Evolutionary conservation across 2,113 vertebrate species (phyloP), one percentile per base, ranked within the genome.

Genomic region (Cynopterus brachyotis): DNA sequence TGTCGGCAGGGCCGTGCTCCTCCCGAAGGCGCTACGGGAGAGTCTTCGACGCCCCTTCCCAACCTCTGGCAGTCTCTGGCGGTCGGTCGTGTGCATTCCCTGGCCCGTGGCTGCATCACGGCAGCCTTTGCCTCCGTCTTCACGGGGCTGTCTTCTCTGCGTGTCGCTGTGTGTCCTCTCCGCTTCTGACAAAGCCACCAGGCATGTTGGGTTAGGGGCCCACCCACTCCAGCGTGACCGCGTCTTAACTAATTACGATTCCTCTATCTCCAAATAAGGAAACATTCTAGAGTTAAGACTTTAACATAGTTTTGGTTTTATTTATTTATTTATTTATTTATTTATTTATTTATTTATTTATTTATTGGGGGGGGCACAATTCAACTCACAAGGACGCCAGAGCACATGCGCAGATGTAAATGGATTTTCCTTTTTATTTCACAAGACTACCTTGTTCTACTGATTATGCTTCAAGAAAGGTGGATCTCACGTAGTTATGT

Each of bases 71-170:
- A 50, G 64, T 15, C 26, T 57, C 50, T 35, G 37, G 28, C 26
- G 0, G 3, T 32, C 26, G 0, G 3, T 32, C n/a, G 20, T 26
- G 24, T 45, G n/a, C 12, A 8, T 37, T 28, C 83, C 62, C 35
- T 30, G 64, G 53, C 62, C 72, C 45, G 24, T 0, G 20, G 62
- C 35, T 9, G 0, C 28, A 35, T 70, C 53, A 1, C 67, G 42
- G 32, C n/a, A 0, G 0, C 32, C 76, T 88, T 30, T 9, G 24
- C 35, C 78, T 40, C 50, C 22, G 4, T 37, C 50, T 37, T 1
- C 35, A 15, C 76, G 5, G 0, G n/a, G 22, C 55, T 20, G 24
- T 20, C 78, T 60, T 7, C 47, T 26, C 76, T 35, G n/a, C 1
- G 22, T 15, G n/a, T 12, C 16, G 19, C 55, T 11, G 37, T 40